These are phyloP conservation scores for Scolopax rusticola DNA, from an alignment of 2,797 vertebrate species.

Conservation along the genomic window DNA sequence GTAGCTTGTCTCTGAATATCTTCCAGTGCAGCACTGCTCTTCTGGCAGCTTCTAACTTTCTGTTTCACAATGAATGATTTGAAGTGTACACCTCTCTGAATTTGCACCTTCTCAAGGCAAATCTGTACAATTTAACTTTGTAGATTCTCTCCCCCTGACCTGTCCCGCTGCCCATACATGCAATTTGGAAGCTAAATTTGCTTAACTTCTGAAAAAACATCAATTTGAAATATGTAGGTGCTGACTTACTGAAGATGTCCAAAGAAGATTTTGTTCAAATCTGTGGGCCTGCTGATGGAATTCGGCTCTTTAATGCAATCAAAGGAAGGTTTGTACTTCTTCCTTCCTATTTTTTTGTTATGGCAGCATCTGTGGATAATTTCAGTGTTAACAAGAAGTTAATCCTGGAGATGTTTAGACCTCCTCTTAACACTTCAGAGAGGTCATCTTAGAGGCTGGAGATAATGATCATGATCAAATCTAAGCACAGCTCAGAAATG, in stretches of 20 bases:
- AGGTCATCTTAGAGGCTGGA: background rate
- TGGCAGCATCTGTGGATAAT: background rate
- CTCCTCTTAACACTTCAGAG: background rate
- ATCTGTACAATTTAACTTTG: background rate
- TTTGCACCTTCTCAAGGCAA: background rate
- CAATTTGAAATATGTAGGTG: slow-evolving; percentile 81
- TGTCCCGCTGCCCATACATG: background rate
- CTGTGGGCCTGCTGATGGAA: slow-evolving; percentile 94
- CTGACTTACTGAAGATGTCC: slow-evolving; percentile 93
- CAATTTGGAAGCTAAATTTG: background rate
- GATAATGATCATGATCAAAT: background rate
- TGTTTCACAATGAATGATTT: background rate
- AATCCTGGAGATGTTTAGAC: background rate
- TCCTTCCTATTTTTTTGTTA: background rate
- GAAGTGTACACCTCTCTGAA: background rate
- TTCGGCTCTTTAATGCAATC: slow-evolving; percentile 94
- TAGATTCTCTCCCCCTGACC: background rate
- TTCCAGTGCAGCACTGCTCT: background rate
- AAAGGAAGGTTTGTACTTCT: slow-evolving; percentile 89
- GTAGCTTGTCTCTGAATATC: background rate
- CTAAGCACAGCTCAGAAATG: background rate
- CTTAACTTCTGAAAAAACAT: slow-evolving; percentile 6
- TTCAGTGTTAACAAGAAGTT: background rate
- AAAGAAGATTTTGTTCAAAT: slow-evolving; percentile 95
- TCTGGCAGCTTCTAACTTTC: slow-evolving; percentile 4